Conservation (phyloP, 2,113 vertebrate genomes). For the Hyperoodon ampullatus region DNA sequence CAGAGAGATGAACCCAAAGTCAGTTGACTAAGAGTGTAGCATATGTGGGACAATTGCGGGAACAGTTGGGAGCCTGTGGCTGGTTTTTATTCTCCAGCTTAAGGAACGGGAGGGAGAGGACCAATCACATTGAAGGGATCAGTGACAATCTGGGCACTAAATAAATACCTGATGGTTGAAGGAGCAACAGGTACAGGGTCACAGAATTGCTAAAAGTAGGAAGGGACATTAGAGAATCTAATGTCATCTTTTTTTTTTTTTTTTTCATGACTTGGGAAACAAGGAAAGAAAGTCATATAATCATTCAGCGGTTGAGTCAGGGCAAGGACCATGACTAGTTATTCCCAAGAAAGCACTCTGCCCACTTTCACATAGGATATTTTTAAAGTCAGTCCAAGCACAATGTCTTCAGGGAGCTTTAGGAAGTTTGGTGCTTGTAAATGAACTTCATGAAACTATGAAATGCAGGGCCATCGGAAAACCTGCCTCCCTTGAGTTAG, state of each 20-base stretch:
- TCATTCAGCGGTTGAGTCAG: not conserved
- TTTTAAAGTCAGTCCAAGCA: not conserved
- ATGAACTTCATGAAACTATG: no score
- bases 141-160: not conserved
- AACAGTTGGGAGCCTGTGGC: not conserved
- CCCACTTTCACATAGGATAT: no score
- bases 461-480: not conserved
- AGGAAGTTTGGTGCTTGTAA: not conserved
- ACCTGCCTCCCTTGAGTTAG: not conserved
- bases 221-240: not conserved
- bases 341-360: not conserved
- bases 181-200: not conserved
- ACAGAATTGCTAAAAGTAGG: not conserved
- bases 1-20: not conserved
- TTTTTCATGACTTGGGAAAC: not conserved
- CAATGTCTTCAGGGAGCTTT: not conserved
- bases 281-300: not conserved
- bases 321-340: not conserved
- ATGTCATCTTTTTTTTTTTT: not conserved
- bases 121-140: not conserved
- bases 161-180: not conserved
- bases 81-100: not conserved
- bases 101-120: not conserved
- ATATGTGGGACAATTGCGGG: rapidly evolving
- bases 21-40: not conserved